Base-by-base conservation (phyloP, 1,140 invertebrate species). In the Drosophila prosaltans region DNA sequence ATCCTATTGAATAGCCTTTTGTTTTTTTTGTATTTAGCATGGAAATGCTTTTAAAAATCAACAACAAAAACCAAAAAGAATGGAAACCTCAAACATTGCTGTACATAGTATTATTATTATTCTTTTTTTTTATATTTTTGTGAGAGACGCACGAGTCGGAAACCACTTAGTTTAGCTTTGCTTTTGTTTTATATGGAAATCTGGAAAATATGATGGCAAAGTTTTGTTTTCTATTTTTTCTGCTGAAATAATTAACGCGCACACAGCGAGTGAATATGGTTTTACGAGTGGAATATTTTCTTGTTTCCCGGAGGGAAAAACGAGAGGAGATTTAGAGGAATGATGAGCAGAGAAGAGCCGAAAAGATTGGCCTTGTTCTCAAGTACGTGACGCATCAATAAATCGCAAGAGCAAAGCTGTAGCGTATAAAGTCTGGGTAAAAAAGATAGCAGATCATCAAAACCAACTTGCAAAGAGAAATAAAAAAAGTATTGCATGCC, bases 1-100 rank as follows among this genome's bases (percentile, higher is more conserved):
- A 63, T 64, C 71, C 82, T 70, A 81, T 72, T 81, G 75, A 88
- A 73, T 80, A 72, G 76, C 65, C 82, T 64, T 59, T 71, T 78
- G 68, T 78, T 72, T 76, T 66, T 30, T 70, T 79, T 68, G 65
- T 79, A 74, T 78, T 68, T 68, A 54, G 70, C 84, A 84, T 77
- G 84, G 74, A 86, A 86, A 86, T 84, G 83, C 84, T 86, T 86
- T 86, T 86, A 86, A 89, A 89, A 68, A 60, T 66, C 74, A 76
- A 76, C 40, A 36, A 36, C 32, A 36, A 36, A 36, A 65, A 76
- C 76, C 66, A 67, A 76, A 68, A 30, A 30, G 28, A 30, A 30
- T 30, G 4, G 67, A 68, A 65, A 67, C 57, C 73, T 43, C 45
- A 45, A 58, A 69, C n/a, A 51, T 21, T 54, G 10, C 26, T 30